Conservation (phyloP, 2,113 vertebrate genomes). For the Paralichthys olivaceus region DNA sequence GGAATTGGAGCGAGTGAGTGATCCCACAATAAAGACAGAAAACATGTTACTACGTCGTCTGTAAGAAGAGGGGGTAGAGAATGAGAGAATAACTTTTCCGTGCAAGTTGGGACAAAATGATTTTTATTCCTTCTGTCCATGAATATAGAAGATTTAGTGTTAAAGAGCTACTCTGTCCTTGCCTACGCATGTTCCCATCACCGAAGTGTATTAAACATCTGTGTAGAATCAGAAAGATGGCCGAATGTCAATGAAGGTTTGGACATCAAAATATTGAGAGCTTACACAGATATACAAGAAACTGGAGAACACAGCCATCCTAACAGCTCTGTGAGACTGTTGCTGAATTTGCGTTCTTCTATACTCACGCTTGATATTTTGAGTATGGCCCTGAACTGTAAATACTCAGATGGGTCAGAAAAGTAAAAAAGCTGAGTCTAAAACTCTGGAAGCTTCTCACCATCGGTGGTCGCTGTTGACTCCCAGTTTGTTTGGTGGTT, state of each 20-base stretch:
- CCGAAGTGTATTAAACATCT: conserved; percentile 42
- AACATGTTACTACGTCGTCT: conserved; percentile 27
- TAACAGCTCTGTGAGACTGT: not conserved
- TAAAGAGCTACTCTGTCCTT: conserved; percentile 9
- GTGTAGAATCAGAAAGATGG: conserved; percentile 42
- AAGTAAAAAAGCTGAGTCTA: too few species aligned
- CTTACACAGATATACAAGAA: conserved; percentile 27
- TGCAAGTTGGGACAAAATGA: conserved; percentile 11
- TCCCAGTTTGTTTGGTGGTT: too few species aligned
- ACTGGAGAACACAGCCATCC: conserved; percentile 4
- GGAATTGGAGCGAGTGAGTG: conserved; percentile 30
- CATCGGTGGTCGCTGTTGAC: too few species aligned
- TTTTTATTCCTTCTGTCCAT: conserved; percentile 17
- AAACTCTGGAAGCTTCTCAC: too few species aligned
- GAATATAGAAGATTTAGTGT: conserved; percentile 26
- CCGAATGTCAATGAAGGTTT: conserved; percentile 29
- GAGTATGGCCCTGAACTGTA: too few species aligned
- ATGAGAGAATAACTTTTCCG: conserved; percentile 9
- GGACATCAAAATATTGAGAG: conserved; percentile 15
- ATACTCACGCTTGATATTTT: too few species aligned
- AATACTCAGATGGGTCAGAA: too few species aligned
- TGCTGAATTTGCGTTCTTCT: not conserved
- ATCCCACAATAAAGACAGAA: conserved; percentile 52
- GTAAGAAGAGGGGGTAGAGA: conserved; percentile 4
- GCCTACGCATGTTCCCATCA: conserved; percentile 32